A percentile compares a stretch with the other conserved stretches of the same genome.
phyloP scores from a whole-genome alignment of 2,888 invertebrate species.

The Oscheius onirici region DNA sequence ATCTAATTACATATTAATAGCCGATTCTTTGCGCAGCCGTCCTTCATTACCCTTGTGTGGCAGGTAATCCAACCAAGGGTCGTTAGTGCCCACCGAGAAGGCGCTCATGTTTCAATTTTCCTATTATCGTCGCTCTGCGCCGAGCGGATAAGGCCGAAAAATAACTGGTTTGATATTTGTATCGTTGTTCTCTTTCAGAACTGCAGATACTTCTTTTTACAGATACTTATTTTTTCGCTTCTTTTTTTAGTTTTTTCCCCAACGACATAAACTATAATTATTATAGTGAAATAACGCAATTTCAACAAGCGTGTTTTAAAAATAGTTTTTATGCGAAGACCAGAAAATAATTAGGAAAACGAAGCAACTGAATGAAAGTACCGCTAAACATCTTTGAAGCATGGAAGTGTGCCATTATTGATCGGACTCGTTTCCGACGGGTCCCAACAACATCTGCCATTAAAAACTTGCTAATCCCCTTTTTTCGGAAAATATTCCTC shows the following conservation, averaged over 20 bases:
- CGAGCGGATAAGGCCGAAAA: conserved; percentile 25
- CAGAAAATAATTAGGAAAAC: neutral
- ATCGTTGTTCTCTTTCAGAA: no score
- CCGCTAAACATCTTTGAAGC: conserved; percentile 2
- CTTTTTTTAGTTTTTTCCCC: no score
- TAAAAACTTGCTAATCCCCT: neutral
- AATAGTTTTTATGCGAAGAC: neutral
- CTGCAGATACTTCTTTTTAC: no score
- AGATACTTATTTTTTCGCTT: no score
- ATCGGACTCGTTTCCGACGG: conserved; percentile 21
- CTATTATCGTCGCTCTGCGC: conserved; percentile 21
- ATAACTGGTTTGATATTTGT: conserved; percentile 2
- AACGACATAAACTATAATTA: no score
- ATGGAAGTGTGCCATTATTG: conserved; percentile 15
- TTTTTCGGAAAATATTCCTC: no score
- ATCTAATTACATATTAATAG: neutral
- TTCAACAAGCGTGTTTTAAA: neutral
- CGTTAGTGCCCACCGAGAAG: conserved; percentile 21
- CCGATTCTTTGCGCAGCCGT: neutral
- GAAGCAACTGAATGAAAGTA: neutral
- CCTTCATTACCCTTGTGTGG: conserved; percentile 19
- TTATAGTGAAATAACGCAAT: no score
- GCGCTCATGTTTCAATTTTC: conserved; percentile 30
- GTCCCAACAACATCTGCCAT: conserved; percentile 7
- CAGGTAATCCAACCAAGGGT: conserved; percentile 23